Base-by-base conservation (phyloP, 2,797 vertebrate genomes). In the Sus cebifrons region DNA sequence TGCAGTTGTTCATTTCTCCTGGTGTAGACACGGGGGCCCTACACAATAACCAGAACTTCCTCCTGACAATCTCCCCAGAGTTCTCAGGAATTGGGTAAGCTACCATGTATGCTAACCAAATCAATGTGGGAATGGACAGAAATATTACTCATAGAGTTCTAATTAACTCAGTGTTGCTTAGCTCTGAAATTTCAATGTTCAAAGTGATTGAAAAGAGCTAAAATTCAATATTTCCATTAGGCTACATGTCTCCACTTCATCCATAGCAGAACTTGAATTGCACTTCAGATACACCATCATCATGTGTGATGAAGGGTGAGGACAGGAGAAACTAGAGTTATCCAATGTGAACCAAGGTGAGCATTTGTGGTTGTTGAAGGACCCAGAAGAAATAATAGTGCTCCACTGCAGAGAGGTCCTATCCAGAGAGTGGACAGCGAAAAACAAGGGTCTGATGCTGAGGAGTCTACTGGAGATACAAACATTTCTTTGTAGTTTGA, bases 221-320 rank as follows among this genome's bases (percentile, higher is more conserved):
- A 97, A 96, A 97, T 96, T 97, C 98, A 97, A 78, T 92, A 93
- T 96, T 68, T 93, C 92, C 97, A 97, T 97, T 91, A 96, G 81
- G 68, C 23, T 97, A 87, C 67, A 68, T 94, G 96, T 97, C 91
- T 93, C 94, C 84, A 91, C 91, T 95, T 98, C 67, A 60, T 84
- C 64, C 85, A 87, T 5, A 67, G 79, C 16, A 67, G 36, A 21
- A 82, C 49, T n/a, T 83, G 92, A 91, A 77, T 77, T 84, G 62
- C 7, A 0, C 0, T 62, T 68, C 21, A 89, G 82, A 90, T 94
- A 70, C 62, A 95, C 65, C 79, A 60, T 96, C 94, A 95, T 86
- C 56, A 83, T 90, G 77, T 44, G 14, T 83, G 88, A 84, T 95
- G 32, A 94, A 68, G 70, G 83, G 86, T 93, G 64, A 92, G 81